Evolutionary conservation across 2,888 invertebrate genomes (phyloP), one percentile per base, ranked within the genome.

Genomic region (Taenaris catops): DNA sequence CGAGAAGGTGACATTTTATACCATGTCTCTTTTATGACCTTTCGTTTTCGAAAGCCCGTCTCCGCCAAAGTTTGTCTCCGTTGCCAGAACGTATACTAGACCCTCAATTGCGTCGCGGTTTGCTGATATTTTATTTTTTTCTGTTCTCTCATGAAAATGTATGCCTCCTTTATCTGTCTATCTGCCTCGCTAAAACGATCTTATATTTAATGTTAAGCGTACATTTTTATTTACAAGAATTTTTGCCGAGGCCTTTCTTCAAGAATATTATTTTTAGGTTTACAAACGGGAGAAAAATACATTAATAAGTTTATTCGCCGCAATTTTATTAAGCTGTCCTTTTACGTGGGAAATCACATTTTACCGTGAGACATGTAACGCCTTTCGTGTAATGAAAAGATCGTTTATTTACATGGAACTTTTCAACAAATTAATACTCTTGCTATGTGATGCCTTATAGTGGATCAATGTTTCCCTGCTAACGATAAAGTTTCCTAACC

Each of bases 401-500:
- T 24, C 14, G 10, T 34, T 34, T 29, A 24, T 17, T 34, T 32
- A 32, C 8, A 7, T 6, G n/a, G 9, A 29, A 26, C 6, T 24
- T n/a, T 33, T 25, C 14, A 14, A 17, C 11, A 24, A 14, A 16
- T 28, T 26, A 32, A 32, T 21, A 28, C 16, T 25, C 24, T 25
- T 27, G 24, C 14, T 27, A 6, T 21, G 8, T 18, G 35, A 28
- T 33, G 21, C 28, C 17, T 33, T 21, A 25, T 25, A 33, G 6
- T 55, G 58, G 63, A 63, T 68, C 56, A 56, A 63, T 58, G 61
- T 60, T n/a, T 51, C 49, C 45, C 36, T 47, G 44, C 53, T 56
- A 63, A 69, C 65, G 74, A 54, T 65, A 51, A 81, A 84, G 73
- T 81, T 84, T 73, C 66, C 51, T 51, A 65, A 76, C 72, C 81